Base-by-base conservation (phyloP, 2,113 vertebrate genomes). In the Oryzias javanicus region DNA sequence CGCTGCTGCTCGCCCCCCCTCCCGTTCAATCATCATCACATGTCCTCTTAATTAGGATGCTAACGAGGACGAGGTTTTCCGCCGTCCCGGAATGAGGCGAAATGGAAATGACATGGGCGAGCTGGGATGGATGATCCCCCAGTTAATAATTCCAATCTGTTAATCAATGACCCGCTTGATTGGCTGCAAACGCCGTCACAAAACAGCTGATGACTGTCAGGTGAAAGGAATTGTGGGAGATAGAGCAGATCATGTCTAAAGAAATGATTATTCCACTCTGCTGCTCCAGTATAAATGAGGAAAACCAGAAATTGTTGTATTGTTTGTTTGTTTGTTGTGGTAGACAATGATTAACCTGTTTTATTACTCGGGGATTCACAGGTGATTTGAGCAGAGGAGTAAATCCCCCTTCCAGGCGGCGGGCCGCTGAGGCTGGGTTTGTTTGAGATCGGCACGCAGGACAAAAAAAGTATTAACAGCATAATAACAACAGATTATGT, bases 111-210 rank as follows among this genome's bases (percentile, higher is more conserved):
- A 90, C 87, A 88, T 66, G 77, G 74, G 60, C 72, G 76, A 80
- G 59, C 76, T 81, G 75, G 86, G 89, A 90, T 78, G 88, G 86
- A 90, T 90, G 86, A 91, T 91, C 87, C 89, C 88, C 88, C 86
- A 91, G 89, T 92, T 92, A 90, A 92, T 92, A 92, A 91, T 90
- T 89, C 87, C 90, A 89, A 90, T 91, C 88, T 89, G 87, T 90
- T 91, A 88, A 90, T 92, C 91, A 91, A 92, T 92, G 84, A 61
- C 42, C 69, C 3, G 53, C 82, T 91, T 86, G 70, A 92, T 91
- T 7, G 67, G 76, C 71, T 74, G 75, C 68, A 65, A 49, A 49
- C 29, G 1, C 61, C 14, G 54, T 64, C 82, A 62, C 41, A 49
- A 51, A 56, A 46, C 50, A 22, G 41, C 25, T 55, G 29, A 60